Evolutionary conservation across 1,140 invertebrate genomes (phyloP).

Genomic region (Macrobrachium nipponense): DNA sequence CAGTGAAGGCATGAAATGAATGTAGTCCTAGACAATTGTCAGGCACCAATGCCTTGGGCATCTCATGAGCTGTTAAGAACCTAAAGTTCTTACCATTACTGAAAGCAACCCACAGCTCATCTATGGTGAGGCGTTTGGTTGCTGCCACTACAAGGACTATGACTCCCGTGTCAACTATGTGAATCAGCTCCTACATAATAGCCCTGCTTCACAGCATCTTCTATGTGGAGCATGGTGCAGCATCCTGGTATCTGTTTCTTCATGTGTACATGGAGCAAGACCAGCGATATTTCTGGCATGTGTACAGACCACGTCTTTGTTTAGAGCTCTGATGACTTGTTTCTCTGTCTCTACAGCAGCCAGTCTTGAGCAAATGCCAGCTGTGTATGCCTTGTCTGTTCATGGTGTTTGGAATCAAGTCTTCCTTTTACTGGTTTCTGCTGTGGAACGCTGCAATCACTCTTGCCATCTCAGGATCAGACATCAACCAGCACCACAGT

Average conservation of each 20-base stretch:
- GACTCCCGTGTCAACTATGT: slow-evolving; percentile 12
- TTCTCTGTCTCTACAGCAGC: not conserved
- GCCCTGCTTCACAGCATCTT: slow-evolving; percentile 14
- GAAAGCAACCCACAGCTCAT: no score
- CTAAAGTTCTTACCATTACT: no score
- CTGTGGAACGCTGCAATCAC: slow-evolving; percentile 20
- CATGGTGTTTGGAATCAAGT: slow-evolving; percentile 10
- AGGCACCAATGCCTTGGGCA: no score
- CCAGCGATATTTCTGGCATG: not conserved
- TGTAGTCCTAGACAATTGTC: no score
- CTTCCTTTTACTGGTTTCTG: not conserved
- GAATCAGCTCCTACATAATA: not conserved
- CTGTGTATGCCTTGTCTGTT: not conserved
- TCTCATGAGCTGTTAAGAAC: not conserved
- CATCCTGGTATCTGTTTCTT: slow-evolving; percentile 22
- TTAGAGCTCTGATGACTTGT: not conserved
- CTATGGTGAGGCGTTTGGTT: not conserved
- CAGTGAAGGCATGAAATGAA: slow-evolving; percentile 29
- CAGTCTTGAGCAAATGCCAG: not conserved
- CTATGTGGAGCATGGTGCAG: no score
- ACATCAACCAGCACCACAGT: slow-evolving; percentile 16
- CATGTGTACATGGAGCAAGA: slow-evolving; percentile 12
- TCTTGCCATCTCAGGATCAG: slow-evolving; percentile 14
- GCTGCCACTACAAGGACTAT: slow-evolving; percentile 32
- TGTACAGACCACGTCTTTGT: not conserved